Conservation (phyloP, 2,888 invertebrate species). For the Cenopis cana region DNA sequence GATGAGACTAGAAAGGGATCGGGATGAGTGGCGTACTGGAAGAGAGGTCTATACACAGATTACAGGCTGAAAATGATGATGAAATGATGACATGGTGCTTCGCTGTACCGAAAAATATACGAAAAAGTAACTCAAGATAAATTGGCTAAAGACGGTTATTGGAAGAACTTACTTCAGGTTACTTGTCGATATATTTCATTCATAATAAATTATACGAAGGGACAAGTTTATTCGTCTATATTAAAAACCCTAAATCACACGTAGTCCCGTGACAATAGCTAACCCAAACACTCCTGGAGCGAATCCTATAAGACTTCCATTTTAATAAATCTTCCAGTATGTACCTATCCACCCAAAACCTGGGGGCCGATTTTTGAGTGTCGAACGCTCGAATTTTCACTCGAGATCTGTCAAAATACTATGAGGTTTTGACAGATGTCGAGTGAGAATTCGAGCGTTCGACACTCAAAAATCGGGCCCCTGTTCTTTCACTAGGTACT, state of each 20-base stretch:
- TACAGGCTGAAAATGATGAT: no score
- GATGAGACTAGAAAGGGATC: no score
- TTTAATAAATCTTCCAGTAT: constrained; percentile 41
- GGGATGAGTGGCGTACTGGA: no score
- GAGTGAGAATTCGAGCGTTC: no score
- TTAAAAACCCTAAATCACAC: constrained; percentile 31
- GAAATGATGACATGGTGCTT: no score
- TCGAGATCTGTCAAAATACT: no score
- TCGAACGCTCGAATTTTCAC: no score
- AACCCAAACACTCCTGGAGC: constrained; percentile 14
- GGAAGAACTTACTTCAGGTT: neutral
- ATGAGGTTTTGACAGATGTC: no score
- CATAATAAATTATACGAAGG: neutral
- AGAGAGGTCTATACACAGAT: no score
- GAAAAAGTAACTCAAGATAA: neutral
- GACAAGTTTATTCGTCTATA: constrained; percentile 23
- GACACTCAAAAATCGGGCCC: no score
- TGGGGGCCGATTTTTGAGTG: no score
- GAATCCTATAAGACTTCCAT: constrained; percentile 40
- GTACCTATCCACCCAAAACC: constrained; percentile 18
- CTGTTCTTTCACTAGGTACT: constrained; percentile 32
- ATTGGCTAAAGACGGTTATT: neutral
- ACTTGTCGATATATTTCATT: neutral
- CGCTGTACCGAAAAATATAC: neutral
- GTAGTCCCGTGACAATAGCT: constrained; percentile 25